Conservation (phyloP, 1,140 invertebrate species). For the Brachionus asplanchnoidis region DNA sequence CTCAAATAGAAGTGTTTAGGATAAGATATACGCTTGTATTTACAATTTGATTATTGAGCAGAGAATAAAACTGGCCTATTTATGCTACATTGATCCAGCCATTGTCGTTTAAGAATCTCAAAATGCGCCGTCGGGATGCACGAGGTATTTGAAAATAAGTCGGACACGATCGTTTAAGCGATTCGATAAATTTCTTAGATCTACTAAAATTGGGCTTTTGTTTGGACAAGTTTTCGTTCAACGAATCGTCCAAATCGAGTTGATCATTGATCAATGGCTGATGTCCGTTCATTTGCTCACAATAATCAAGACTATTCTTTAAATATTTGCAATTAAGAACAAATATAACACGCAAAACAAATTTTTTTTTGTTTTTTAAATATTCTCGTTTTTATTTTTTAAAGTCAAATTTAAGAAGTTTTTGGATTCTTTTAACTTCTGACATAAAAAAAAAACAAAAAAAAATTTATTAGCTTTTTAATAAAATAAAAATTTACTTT, state of each 20-base stretch:
- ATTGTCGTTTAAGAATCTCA: constrained; percentile 55
- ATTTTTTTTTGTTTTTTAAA: constrained; percentile 33
- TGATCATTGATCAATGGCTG: background rate
- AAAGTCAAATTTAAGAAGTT: constrained; percentile 7
- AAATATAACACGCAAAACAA: background rate
- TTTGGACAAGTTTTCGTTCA: constrained; percentile 53
- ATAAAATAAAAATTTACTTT: constrained; percentile 49
- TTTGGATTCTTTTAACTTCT: constrained; percentile 27
- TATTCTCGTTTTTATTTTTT: background rate
- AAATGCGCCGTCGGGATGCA: constrained; percentile 49
- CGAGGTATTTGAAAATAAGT: constrained; percentile 11
- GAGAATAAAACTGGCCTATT: background rate
- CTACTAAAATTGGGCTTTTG: constrained; percentile 50
- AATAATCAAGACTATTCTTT: constrained; percentile 23
- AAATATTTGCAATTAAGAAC: constrained; percentile 6
- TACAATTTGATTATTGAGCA: constrained; percentile 2
- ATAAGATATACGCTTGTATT: background rate
- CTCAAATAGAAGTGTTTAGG: background rate
- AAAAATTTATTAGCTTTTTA: constrained; percentile 1
- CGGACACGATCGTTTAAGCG: constrained; percentile 51
- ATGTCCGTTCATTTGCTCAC: background rate
- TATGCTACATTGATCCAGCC: constrained; percentile 51
- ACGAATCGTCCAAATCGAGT: background rate
- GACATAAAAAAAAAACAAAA: background rate
- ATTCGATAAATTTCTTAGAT: constrained; percentile 53